These are phyloP conservation scores for Iphiclides podalirius DNA, from an alignment of 2,888 invertebrate species.

Conservation along the genomic window DNA sequence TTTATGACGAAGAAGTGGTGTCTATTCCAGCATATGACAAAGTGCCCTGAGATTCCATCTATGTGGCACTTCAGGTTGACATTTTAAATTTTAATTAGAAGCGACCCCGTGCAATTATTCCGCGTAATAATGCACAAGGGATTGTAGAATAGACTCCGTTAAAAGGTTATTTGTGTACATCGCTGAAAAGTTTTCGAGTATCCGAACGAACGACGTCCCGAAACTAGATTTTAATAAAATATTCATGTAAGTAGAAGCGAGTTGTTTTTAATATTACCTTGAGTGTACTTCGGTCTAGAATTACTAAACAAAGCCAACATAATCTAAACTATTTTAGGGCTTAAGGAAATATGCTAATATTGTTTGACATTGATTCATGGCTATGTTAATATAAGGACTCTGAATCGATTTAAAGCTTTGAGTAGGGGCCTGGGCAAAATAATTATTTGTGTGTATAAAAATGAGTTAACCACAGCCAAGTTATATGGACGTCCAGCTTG, in stretches of 20 bases:
- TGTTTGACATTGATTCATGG: no score
- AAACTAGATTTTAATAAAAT: slow-evolving; percentile 4
- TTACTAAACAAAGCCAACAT: no score
- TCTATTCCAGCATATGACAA: slow-evolving; percentile 36
- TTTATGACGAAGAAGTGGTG: slow-evolving; percentile 42
- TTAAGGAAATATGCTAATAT: no score
- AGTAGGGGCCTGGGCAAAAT: no score
- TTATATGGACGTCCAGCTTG: no score
- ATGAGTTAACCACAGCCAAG: no score
- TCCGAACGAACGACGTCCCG: background rate
- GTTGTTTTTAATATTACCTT: background rate
- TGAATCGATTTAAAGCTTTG: no score
- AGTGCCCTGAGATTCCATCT: slow-evolving; percentile 23
- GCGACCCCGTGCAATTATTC: background rate
- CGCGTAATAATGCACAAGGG: slow-evolving; percentile 7
- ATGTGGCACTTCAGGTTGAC: slow-evolving; percentile 7
- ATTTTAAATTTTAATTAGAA: slow-evolving; percentile 22
- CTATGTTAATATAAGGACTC: no score
- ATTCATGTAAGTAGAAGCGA: slow-evolving; percentile 3
- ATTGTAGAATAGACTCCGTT: slow-evolving; percentile 7
- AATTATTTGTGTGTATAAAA: no score
- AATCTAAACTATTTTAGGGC: no score
- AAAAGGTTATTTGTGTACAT: slow-evolving; percentile 16
- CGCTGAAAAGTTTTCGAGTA: slow-evolving; percentile 10
- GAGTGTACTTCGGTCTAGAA: background rate